Base-by-base conservation (phyloP, 2,113 vertebrate species). In the Azemiops feae region DNA sequence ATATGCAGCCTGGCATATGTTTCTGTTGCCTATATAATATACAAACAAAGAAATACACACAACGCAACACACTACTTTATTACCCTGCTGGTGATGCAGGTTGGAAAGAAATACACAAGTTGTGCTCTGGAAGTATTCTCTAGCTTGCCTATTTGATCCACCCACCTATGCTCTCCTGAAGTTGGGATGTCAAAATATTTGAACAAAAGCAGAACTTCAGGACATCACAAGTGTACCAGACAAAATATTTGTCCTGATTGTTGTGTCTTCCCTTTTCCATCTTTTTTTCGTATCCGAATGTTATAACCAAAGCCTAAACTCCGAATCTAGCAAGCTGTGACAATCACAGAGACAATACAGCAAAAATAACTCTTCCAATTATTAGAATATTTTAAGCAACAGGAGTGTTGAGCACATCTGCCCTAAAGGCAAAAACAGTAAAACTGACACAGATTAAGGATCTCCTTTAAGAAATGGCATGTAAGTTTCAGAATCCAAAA, bases 381-480 rank as follows among this genome's bases (percentile, higher is more conserved):
- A 92, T 88, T 96, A 58, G 64, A n/a, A 74, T 90, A 43, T 47
- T 91, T 94, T 90, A 85, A 91, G 92, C n/a, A 92, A 93, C 81
- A 93, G 97, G 92, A 85, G 95, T 22, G 87, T 25, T 90, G 94
- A 92, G 47, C 20, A 22, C 1, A 22, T 30, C 85, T 16, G 91
- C 95, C 92, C 88, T 91, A 87, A 50, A 52, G 23, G 85, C 11
- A 47, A 86, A 50, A 86, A 27, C 14, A 34, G 9, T 86, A 86
- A 47, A 47, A 0, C 55, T 25, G 69, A 81, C 69, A 89, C 54
- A 25, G 39, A 10, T 87, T 50, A 23, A 88, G 91, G 7, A n/a
- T 94, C 50, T 69, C 69, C 96, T 85, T 55, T 27, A 64, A 92
- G 94, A 34, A 94, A 64, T 96, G 93, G 43, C 12, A 87, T 94